Percentiles rank a stretch among this genome's conserved stretches.
These are phyloP conservation scores for Phaenicophaeus curvirostris DNA, from an alignment of 2,797 vertebrate species.

Conservation along the genomic window DNA sequence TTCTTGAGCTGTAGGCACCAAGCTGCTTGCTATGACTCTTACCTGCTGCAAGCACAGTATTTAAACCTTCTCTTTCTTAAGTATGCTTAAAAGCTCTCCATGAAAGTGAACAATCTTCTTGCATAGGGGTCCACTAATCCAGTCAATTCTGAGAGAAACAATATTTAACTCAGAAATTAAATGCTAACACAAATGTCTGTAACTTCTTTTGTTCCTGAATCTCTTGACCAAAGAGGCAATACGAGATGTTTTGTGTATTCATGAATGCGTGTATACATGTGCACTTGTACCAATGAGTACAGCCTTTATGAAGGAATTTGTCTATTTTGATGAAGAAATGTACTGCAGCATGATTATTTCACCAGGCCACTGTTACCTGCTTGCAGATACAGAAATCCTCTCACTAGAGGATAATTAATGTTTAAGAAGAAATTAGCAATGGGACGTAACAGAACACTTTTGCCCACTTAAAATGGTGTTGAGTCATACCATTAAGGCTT, in stretches of 20 bases:
- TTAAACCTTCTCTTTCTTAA: neutral
- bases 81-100: neutral
- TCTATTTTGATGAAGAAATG: neutral
- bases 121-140: neutral
- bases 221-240: neutral
- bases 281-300: neutral
- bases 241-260: neutral
- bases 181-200: neutral
- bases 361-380: neutral
- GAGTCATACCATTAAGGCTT: conserved; percentile 54
- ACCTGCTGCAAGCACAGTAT: neutral
- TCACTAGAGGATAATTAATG: neutral
- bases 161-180: neutral
- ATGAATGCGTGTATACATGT: accelerated
- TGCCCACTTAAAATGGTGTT: conserved; percentile 44
- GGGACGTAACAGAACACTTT: conserved; percentile 4
- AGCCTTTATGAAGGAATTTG: neutral
- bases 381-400: conserved; percentile 13
- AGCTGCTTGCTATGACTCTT: neutral
- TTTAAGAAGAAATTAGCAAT: conserved; percentile 42
- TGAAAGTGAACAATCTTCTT: neutral
- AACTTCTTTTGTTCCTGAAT: neutral
- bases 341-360: neutral
- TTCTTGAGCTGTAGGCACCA: neutral
- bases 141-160: neutral